Conservation (phyloP, 2,888 invertebrate genomes). For the Tachina grossa region DNA sequence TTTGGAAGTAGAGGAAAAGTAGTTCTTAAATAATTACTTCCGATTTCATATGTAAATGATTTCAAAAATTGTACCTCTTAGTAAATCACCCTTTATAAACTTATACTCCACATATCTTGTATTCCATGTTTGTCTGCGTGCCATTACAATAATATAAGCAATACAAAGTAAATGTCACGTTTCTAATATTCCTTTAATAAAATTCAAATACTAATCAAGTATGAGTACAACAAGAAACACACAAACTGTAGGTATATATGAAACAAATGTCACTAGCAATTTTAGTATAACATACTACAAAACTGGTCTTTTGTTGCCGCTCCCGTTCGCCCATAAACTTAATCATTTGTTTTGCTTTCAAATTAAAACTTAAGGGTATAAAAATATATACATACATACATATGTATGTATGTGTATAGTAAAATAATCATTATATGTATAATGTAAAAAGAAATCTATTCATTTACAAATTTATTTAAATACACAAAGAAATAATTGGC, state of each 20-base stretch:
- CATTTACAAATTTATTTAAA: conserved; percentile 4
- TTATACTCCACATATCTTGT: no score
- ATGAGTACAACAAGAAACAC: background rate
- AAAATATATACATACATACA: background rate
- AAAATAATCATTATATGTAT: conserved; percentile 8
- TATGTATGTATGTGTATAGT: background rate
- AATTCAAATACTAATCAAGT: conserved; percentile 46
- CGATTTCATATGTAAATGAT: no score
- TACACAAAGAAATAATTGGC: background rate
- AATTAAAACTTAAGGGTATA: conserved; percentile 33
- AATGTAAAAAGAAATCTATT: conserved; percentile 22
- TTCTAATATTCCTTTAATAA: conserved; percentile 56
- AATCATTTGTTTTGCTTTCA: conserved; percentile 47
- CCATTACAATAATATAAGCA: background rate
- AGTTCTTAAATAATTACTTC: no score
- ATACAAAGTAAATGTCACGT: conserved; percentile 58
- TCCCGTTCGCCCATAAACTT: conserved; percentile 29
- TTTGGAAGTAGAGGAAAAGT: no score
- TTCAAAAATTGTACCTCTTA: no score
- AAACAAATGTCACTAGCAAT: conserved; percentile 35
- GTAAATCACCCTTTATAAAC: no score
- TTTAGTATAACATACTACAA: conserved; percentile 15
- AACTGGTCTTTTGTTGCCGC: background rate
- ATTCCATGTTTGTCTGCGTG: background rate
- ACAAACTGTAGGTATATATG: conserved; percentile 16